Percentiles rank a stretch among this genome's conserved stretches.
These are phyloP conservation scores for Parnassius smintheus DNA, from an alignment of 2,888 invertebrate genomes.

Conservation along the genomic window DNA sequence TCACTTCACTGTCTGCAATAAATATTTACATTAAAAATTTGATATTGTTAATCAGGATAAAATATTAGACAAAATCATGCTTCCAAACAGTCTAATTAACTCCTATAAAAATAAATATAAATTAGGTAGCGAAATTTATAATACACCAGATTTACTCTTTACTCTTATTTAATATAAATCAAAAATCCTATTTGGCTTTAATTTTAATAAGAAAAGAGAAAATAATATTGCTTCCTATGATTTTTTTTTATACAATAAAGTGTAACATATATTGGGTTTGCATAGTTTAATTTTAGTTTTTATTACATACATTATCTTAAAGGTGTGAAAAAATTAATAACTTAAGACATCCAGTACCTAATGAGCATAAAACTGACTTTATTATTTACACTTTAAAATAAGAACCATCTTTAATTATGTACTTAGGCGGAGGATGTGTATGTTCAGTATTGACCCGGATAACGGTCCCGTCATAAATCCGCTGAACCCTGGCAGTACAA, in stretches of 20 bases:
- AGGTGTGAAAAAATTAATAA: neutral
- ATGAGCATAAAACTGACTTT: neutral
- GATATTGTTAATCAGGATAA: too few relatives aligned
- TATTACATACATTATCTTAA: neutral
- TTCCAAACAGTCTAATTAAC: neutral
- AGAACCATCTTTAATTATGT: conserved; percentile 32
- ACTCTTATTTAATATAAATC: too few relatives aligned
- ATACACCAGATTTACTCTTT: too few relatives aligned
- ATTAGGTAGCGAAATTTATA: too few relatives aligned
- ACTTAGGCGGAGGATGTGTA: conserved; percentile 39
- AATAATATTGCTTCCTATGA: too few relatives aligned
- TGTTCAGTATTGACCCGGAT: conserved; percentile 31
- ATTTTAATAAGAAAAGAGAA: too few relatives aligned
- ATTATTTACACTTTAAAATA: conserved; percentile 33
- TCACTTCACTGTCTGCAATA: conserved; percentile 31
- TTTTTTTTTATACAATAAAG: too few relatives aligned
- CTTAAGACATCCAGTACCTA: neutral
- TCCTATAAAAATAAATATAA: neutral
- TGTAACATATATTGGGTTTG: neutral
- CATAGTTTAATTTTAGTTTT: neutral
- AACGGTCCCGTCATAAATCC: conserved; percentile 22
- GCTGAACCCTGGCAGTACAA: conserved; percentile 38
- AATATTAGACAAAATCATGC: neutral
- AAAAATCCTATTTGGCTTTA: too few relatives aligned
- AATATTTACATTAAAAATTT: neutral